phyloP scores from a whole-genome alignment of 37 sponge, comb jelly and placozoan species.

The Beroe forskalii region DNA sequence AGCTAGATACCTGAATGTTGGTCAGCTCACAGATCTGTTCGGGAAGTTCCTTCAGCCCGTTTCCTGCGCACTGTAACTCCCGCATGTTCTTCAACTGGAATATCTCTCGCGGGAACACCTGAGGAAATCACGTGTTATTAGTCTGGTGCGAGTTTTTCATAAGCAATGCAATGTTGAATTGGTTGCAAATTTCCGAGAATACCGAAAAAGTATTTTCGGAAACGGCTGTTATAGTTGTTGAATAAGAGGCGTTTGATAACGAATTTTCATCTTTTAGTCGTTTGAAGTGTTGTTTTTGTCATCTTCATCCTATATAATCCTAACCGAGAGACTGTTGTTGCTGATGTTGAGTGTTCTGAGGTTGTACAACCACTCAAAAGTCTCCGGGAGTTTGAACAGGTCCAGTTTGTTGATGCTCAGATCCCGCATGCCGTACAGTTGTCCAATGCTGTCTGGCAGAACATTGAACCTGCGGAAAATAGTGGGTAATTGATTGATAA shows the following conservation, averaged over 20 bases:
- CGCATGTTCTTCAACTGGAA: slow-evolving; percentile 12
- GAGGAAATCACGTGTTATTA: background rate
- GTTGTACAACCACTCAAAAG: slow-evolving; percentile 60
- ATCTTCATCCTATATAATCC: too few species aligned
- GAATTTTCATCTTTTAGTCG: too few species aligned
- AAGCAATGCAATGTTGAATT: too few species aligned
- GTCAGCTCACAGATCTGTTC: background rate
- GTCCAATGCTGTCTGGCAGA: slow-evolving; percentile 42
- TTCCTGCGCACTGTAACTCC: slow-evolving; percentile 49
- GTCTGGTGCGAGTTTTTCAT: too few species aligned
- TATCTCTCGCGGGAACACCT: slow-evolving; percentile 38
- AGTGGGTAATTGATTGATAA: too few species aligned
- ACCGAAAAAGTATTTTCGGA: too few species aligned
- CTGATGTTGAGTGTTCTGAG: slow-evolving; percentile 17
- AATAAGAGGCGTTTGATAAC: too few species aligned
- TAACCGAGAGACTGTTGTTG: slow-evolving; percentile 49
- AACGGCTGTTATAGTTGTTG: too few species aligned
- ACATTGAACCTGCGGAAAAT: background rate
- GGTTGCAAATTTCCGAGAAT: too few species aligned
- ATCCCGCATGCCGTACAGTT: slow-evolving; percentile 54
- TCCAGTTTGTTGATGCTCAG: slow-evolving; percentile 23
- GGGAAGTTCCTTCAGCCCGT: slow-evolving; percentile 22
- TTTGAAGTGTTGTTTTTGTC: too few species aligned
- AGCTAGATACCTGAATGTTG: slow-evolving; percentile 51
- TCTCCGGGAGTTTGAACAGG: slow-evolving; percentile 19